Evolutionary conservation across 2,797 vertebrate species (phyloP).

Genomic region (Dallia pectoralis): DNA sequence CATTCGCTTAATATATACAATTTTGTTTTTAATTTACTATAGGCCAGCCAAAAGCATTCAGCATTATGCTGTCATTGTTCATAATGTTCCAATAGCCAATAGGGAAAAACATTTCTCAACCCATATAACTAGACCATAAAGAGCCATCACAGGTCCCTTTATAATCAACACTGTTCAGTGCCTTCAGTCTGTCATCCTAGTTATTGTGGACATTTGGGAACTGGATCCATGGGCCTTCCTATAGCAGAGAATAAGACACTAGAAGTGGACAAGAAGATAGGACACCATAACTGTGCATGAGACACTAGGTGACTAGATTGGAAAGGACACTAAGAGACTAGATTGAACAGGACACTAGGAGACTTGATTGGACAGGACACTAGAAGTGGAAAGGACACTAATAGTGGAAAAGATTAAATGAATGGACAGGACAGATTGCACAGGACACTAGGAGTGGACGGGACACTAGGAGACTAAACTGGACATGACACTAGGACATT

Average conservation of each 20-base stretch:
- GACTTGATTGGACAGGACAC: neutral
- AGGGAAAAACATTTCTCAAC: neutral
- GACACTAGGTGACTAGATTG: no score
- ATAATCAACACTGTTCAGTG: constrained; percentile 13
- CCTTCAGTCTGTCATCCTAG: constrained; percentile 19
- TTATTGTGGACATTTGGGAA: constrained; percentile 34
- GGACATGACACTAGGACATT: no score
- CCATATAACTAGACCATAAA: constrained; percentile 8
- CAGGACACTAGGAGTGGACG: no score
- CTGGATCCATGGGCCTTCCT: constrained; percentile 42
- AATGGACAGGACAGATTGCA: no score
- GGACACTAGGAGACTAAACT: no score
- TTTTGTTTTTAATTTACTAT: neutral
- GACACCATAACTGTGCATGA: no score
- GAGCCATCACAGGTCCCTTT: neutral
- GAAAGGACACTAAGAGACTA: no score
- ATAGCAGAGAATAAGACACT: constrained; percentile 7
- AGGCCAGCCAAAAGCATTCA: neutral
- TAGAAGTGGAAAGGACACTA: no score
- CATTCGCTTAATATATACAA: neutral
- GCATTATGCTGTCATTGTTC: neutral
- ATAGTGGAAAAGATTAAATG: no score
- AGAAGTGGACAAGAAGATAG: no score
- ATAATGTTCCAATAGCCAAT: neutral
- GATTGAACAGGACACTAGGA: neutral